These are phyloP conservation scores for Cephalopholis sonnerati DNA, from an alignment of 2,113 vertebrate genomes.

Conservation along the genomic window DNA sequence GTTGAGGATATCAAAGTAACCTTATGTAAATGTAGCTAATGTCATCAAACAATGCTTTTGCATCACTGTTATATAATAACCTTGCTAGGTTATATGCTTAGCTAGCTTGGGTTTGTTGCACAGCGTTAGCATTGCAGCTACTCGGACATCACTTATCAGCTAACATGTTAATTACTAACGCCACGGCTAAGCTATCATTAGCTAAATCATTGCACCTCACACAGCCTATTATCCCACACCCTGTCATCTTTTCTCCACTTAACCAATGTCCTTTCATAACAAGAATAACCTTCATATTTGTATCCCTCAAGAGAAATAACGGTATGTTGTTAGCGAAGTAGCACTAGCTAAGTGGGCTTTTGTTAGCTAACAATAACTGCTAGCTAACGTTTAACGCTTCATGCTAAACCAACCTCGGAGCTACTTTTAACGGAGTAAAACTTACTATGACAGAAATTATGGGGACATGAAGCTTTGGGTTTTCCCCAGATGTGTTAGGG, in stretches of 20 bases:
- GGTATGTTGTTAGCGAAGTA: neutral
- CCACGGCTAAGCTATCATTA: neutral
- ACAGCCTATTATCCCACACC: neutral
- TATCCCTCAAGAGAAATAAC: neutral
- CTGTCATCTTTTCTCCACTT: neutral
- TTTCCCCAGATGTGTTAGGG: conserved; percentile 22
- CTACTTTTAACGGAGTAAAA: neutral
- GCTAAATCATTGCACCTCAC: neutral
- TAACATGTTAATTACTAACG: neutral
- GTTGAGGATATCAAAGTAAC: neutral
- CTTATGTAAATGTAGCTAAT: too few species aligned
- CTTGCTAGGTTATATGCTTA: neutral
- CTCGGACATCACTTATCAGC: neutral
- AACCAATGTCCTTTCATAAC: too few species aligned
- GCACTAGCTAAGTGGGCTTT: conserved; percentile 30
- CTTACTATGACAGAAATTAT: conserved; percentile 58
- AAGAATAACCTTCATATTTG: neutral
- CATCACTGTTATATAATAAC: neutral
- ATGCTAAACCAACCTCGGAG: neutral
- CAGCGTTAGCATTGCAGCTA: conserved; percentile 29
- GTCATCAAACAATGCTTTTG: neutral
- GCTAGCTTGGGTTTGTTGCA: neutral
- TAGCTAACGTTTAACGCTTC: neutral
- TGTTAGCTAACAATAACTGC: conserved; percentile 21
- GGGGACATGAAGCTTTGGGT: conserved; percentile 59